Conservation (phyloP, 2,113 vertebrate genomes). For the Sprattus sprattus region DNA sequence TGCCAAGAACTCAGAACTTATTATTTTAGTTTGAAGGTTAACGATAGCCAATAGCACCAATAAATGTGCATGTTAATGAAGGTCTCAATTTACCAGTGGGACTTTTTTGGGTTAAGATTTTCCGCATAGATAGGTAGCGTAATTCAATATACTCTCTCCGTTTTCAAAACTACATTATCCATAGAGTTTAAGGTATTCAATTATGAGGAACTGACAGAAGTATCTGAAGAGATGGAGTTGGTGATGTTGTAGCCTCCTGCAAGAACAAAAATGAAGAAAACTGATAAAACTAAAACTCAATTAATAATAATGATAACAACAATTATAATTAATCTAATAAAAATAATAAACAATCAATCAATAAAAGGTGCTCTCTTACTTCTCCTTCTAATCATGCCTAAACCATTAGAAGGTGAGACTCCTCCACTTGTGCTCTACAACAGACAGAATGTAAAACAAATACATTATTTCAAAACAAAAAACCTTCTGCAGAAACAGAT, state of each 20-base stretch:
- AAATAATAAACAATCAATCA: neutral
- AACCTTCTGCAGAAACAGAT: neutral
- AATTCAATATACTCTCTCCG: too few relatives aligned
- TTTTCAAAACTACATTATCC: too few relatives aligned
- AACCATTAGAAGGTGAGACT: conserved; percentile 21
- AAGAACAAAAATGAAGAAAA: neutral
- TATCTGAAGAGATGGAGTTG: neutral
- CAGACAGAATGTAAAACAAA: neutral
- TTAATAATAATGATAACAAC: too few relatives aligned
- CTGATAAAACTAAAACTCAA: neutral
- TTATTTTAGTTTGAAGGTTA: too few relatives aligned
- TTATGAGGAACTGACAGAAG: neutral
- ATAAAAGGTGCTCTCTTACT: conserved; percentile 36
- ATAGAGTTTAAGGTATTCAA: neutral
- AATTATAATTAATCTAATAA: neutral
- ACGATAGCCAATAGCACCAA: too few relatives aligned
- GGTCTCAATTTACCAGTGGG: too few relatives aligned
- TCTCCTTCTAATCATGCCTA: conserved; percentile 43
- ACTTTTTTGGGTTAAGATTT: too few relatives aligned
- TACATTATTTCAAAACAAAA: neutral
- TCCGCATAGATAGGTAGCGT: too few relatives aligned
- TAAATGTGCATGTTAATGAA: too few relatives aligned
- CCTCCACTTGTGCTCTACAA: conserved; percentile 51
- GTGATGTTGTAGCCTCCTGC: neutral
- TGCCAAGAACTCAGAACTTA: too few relatives aligned